phyloP scores from a whole-genome alignment of 2,888 invertebrate species.

The Meiosimyza decipiens region DNA sequence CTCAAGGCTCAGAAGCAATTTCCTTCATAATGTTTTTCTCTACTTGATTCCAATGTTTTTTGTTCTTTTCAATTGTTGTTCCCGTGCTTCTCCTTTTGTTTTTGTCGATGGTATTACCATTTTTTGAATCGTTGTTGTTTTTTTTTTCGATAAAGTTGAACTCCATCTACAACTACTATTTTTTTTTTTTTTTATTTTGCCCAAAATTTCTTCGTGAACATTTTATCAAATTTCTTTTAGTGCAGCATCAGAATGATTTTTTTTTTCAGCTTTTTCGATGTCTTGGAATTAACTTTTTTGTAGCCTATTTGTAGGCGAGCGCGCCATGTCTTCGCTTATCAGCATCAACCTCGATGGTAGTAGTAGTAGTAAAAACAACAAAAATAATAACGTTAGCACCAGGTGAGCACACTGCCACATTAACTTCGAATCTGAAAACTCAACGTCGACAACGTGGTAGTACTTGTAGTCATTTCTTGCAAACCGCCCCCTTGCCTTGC shows the following conservation, averaged over 20 bases:
- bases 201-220: slow-evolving; percentile 21
- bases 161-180: not conserved
- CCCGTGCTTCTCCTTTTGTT: slow-evolving; percentile 3
- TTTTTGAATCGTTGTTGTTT: slow-evolving; percentile 20
- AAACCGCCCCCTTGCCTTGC: not conserved
- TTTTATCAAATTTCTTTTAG: slow-evolving; percentile 16
- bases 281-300: not conserved
- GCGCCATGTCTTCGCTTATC: not conserved
- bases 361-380: not conserved
- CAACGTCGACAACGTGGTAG: not conserved
- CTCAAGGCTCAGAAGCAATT: slow-evolving; percentile 6
- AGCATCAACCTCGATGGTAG: not conserved
- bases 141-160: slow-evolving; percentile 12
- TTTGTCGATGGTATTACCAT: slow-evolving; percentile 3
- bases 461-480: too few relatives aligned
- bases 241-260: not conserved
- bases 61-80: slow-evolving; percentile 1
- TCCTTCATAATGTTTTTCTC: slow-evolving; percentile 15
- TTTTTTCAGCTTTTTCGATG: too few relatives aligned
- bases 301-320: not conserved
- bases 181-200: not conserved
- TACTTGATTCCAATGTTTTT: slow-evolving; percentile 15
- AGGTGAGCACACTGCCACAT: slow-evolving; percentile 5
- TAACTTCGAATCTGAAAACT: not conserved
- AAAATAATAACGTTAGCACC: not conserved